phyloP scores from a whole-genome alignment of 2,797 vertebrate genomes.

The Tapirus indicus region DNA sequence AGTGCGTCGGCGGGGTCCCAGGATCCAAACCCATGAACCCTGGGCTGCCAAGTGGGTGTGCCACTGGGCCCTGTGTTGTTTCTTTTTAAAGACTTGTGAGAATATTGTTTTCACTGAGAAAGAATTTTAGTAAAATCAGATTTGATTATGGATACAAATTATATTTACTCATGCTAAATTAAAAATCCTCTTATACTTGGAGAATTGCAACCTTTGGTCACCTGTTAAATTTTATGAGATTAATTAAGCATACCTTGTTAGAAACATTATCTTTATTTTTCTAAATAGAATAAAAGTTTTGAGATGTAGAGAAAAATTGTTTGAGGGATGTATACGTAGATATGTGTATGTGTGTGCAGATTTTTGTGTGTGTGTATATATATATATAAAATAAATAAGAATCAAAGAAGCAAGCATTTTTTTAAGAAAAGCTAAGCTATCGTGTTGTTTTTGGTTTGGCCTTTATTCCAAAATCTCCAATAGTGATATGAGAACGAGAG shows the following conservation, averaged over 20 bases:
- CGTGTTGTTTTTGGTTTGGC: background rate
- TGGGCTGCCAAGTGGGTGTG: too few species aligned
- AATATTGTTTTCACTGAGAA: background rate
- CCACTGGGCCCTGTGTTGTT: background rate
- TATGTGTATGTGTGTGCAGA: background rate
- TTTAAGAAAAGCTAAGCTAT: background rate
- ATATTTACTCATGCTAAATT: background rate
- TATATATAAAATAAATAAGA: background rate
- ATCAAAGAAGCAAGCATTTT: background rate
- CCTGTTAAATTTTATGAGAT: background rate
- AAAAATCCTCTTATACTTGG: background rate
- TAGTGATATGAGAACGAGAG: background rate
- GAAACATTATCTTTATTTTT: background rate
- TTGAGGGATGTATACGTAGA: background rate
- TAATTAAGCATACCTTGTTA: background rate
- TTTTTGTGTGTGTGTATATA: background rate
- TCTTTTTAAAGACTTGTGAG: background rate
- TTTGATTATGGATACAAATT: background rate
- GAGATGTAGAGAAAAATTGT: background rate
- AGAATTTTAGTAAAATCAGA: background rate
- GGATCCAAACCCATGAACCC: too few species aligned
- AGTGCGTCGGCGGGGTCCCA: too few species aligned
- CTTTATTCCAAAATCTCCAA: background rate
- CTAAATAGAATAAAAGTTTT: background rate
- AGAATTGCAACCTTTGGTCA: background rate